Evolutionary conservation across 2,888 invertebrate genomes (phyloP), one percentile per base, ranked within the genome.

Genomic region (Lithosia quadra): DNA sequence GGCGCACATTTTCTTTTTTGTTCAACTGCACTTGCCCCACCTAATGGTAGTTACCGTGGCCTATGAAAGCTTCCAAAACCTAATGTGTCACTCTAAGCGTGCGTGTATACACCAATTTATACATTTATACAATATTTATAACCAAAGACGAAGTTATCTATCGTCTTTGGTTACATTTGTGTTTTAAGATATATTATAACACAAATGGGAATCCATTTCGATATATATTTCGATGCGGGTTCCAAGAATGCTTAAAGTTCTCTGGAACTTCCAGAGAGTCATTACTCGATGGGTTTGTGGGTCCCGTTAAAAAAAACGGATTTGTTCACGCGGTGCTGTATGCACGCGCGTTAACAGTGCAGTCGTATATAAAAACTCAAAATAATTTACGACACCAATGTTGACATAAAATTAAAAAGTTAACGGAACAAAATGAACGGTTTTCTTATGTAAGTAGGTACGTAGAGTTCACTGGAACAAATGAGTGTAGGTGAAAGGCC

Each of bases 401-500:
- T 55, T 33, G 60, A 39, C 64, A 28, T 24, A 36, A 15, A 64
- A 64, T 39, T 43, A 57, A 65, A 65, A 59, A 43, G 21, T 21
- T 56, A 57, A 57, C 56, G 39, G 39, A 21, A 63, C 57, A 43
- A 56, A 43, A 49, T 49, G 34, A 49, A 34, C 49, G 9, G 10
- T 58, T n/a, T 34, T 0, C 15, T 65, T 65, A 59, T 65, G 22
- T 65, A 60, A 65, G 33, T 65, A 60, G 59, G 33, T 5, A 43
- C 1, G 18, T 43, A 18, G 21, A 57, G 36, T 36, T 64, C n/a
- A 60, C 57, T 57, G n/a, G 57, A 63, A 62, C 63, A 53, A 63
- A 62, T 34, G 39, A 58, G 28, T 59, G 49, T 33, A 53, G 58
- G 63, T 63, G 67, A 68, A 53, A 63, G 59, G 67, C 63, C 53